These are phyloP conservation scores for Coecobrya sp. DNA, from an alignment of 2,888 invertebrate species.

Conservation along the genomic window DNA sequence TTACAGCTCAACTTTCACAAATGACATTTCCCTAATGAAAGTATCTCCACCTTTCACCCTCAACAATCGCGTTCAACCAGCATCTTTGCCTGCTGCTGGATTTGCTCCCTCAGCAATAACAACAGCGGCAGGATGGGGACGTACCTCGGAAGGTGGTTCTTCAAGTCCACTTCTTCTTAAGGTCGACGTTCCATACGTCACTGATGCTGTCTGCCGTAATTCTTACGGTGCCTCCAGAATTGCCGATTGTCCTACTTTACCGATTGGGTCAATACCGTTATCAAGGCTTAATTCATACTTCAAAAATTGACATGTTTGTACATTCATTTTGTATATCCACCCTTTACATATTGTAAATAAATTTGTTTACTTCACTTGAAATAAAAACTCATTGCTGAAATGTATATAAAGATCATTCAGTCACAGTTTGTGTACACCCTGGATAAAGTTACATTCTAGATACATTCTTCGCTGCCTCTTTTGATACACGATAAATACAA, in stretches of 20 bases:
- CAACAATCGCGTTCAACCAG: constrained; percentile 75
- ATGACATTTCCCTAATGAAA: constrained; percentile 85
- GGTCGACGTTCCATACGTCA: constrained; percentile 83
- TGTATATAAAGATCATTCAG: too few relatives aligned
- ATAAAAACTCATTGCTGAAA: too few relatives aligned
- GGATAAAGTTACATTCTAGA: neutral
- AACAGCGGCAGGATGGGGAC: constrained; percentile 85
- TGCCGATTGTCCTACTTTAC: constrained; percentile 57
- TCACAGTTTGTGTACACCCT: too few relatives aligned
- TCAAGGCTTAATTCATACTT: neutral
- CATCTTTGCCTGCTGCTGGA: constrained; percentile 74
- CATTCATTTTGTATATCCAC: constrained; percentile 32
- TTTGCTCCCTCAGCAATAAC: constrained; percentile 46
- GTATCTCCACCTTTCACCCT: constrained; percentile 79
- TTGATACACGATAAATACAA: neutral
- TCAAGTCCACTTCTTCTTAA: constrained; percentile 78
- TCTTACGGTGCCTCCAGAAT: constrained; percentile 79
- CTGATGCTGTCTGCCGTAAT: constrained; percentile 68
- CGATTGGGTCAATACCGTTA: constrained; percentile 39
- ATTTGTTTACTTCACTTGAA: too few relatives aligned
- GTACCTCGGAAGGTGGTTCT: constrained; percentile 73
- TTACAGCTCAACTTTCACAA: constrained; percentile 72
- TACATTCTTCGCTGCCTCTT: neutral
- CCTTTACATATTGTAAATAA: constrained; percentile 39
- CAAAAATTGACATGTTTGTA: neutral